These are phyloP conservation scores for Eumaeus atala DNA, from an alignment of 1,140 invertebrate species.

Conservation along the genomic window DNA sequence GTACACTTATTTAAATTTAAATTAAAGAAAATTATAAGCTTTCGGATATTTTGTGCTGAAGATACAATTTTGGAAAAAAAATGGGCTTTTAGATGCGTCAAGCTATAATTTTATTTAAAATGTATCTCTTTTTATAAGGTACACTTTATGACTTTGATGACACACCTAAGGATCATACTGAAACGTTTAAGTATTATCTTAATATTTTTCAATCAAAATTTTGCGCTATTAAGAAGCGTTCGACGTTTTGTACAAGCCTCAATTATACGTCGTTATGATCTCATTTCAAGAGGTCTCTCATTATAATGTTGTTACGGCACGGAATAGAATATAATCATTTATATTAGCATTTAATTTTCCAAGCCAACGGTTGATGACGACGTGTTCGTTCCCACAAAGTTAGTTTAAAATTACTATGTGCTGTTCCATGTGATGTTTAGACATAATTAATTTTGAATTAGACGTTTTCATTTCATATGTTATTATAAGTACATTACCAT, in stretches of 20 bases:
- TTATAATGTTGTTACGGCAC: slow-evolving; percentile 63
- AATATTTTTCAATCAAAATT: slow-evolving; percentile 9
- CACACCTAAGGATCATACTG: slow-evolving; percentile 1
- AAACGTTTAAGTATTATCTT: slow-evolving; percentile 7
- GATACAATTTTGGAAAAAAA: no score
- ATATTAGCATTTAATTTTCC: slow-evolving; percentile 70
- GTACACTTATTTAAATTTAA: no score
- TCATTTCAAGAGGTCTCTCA: slow-evolving; percentile 44
- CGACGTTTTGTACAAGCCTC: slow-evolving; percentile 9
- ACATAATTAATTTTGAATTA: slow-evolving; percentile 25
- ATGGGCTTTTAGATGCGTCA: no score
- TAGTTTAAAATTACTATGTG: slow-evolving; percentile 28
- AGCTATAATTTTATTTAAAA: no score
- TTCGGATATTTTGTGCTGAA: no score
- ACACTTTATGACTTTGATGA: slow-evolving; percentile 3
- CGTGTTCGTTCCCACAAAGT: slow-evolving; percentile 48
- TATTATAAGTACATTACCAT: not conserved
- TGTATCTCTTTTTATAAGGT: not conserved
- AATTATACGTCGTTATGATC: slow-evolving; percentile 19
- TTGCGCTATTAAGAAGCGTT: slow-evolving; percentile 8
- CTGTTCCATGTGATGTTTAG: slow-evolving; percentile 29
- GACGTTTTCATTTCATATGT: slow-evolving; percentile 4
- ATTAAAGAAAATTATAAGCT: no score
- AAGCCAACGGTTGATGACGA: slow-evolving; percentile 52
- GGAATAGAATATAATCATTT: slow-evolving; percentile 57